Evolutionary conservation across 1,140 invertebrate species (phyloP), one percentile per base, ranked within the genome.

Genomic region (Cydia splendana): DNA sequence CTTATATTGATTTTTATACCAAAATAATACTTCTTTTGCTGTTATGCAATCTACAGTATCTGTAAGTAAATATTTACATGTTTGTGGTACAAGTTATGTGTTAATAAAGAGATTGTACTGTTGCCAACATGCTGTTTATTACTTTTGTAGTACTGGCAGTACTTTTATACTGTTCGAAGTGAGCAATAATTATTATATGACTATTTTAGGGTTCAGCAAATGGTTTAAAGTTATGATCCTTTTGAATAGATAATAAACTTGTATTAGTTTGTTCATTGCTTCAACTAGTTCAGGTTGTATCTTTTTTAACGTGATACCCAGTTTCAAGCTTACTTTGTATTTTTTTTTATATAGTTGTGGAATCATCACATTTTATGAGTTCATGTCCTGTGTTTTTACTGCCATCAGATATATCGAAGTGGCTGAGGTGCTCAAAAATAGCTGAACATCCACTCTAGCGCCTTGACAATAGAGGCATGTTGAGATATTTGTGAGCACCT

Each of bases 161-260:
- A 48, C 45, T 48, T 48, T 48, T 48, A 53, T n/a, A 53, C 1
- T 18, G 15, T 18, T 18, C n/a, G 6, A 18, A 53, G 51, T n/a
- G n/a, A 53, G 15, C 15, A 53, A 53, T 53, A 53, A 53, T 53
- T 53, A 53, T 53, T 53, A n/a, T 53, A 53, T 53, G 51, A 53
- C 51, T 18, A 53, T 18, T 53, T 53, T 53, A 53, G 7, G 51
- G 12, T 53, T 53, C 51, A 6, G 13, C n/a, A 53, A 53, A 53
- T 53, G n/a, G n/a, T 18, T n/a, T 69, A 69, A 69, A 38, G 24
- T 69, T 69, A 34, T 69, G 30, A 34, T 69, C 24, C 13, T 69
- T 69, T 34, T 69, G 28, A 38, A 69, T 69, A 69, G 65, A 38
- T 38, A 34, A 6, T 38, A 69, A 69, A 69, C 65, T 38, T 34